Base-by-base conservation (phyloP, 1,140 invertebrate genomes). In the Lineus longissimus region DNA sequence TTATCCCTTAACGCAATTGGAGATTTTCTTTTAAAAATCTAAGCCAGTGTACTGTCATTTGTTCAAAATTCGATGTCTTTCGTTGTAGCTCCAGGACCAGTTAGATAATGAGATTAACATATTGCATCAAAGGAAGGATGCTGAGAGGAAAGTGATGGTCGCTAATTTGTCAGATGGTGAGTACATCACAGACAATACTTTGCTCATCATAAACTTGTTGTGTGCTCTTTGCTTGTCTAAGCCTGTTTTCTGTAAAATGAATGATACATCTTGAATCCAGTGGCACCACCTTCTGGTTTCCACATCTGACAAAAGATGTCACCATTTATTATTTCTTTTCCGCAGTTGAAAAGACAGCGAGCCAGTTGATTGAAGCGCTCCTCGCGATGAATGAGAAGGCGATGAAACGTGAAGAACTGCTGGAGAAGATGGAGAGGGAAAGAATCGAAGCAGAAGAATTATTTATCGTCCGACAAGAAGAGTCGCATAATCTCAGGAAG, bases 371-470 rank as follows among this genome's bases (percentile, higher is more conserved):
- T 33, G 22, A 64, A 2, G 22, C 72, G 19, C 40, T 79, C 15
- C 56, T 76, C 2, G 71, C 73, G 36, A 70, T 73, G 57, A 77
- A 72, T 65, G 70, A 67, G 25, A 73, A 72, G 57, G 68, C 71
- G 1, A 68, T 66, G 59, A 72, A 75, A 62, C 73, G 64, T 9
- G 77, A 78, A 60, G 71, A 72, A 27, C 31, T 78, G n/a, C 51
- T 79, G 58, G 75, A 79, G 41, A 47, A 59, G 31, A 63, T 77
- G 59, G 76, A 78, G 63, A 63, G 66, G 62, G 74, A 79, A 68
- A 70, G 76, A 64, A 73, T 74, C 27, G 70, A 76, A 55, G 65
- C 70, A 60, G 73, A 78, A 55, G 66, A 76, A 58, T 73, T 69
- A 69, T 75, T 73, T 56, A 62, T 66, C 41, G 75, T 76, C 0